A percentile compares a stretch with the other conserved stretches of the same genome.
Conservation (phyloP, 2,888 invertebrate species). For the Formica aserva region DNA sequence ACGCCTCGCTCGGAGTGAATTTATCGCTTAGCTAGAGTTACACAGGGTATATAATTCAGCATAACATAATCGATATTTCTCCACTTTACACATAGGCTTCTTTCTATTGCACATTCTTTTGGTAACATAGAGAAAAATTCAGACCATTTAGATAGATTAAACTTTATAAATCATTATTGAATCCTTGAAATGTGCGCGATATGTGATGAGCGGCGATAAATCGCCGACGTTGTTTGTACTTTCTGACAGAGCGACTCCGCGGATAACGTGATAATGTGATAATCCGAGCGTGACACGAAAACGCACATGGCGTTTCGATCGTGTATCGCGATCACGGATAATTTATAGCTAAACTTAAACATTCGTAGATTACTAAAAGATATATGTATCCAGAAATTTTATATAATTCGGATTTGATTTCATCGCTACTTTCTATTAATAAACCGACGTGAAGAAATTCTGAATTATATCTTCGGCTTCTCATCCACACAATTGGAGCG, state of each 20-base stretch:
- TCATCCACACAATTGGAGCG: not conserved
- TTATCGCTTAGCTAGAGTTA: slow-evolving; percentile 18
- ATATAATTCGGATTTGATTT: not conserved
- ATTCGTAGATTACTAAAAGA: not conserved
- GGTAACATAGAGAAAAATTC: not conserved
- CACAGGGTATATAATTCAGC: not conserved
- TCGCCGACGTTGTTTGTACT: not conserved
- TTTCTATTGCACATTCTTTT: not conserved
- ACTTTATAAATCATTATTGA: slow-evolving; percentile 1
- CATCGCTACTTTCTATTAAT: not conserved
- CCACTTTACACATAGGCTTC: not conserved
- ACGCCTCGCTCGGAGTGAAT: slow-evolving; percentile 24
- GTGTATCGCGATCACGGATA: too few relatives aligned
- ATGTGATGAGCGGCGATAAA: slow-evolving; percentile 13
- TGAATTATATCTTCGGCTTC: not conserved
- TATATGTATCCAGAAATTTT: not conserved
- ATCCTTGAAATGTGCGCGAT: not conserved
- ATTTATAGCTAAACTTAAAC: too few relatives aligned
- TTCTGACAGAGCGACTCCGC: slow-evolving; percentile 11
- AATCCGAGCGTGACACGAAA: not conserved
- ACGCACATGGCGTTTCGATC: not conserved
- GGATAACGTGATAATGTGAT: slow-evolving; percentile 19
- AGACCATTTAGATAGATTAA: not conserved
- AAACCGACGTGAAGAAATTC: not conserved
- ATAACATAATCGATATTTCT: slow-evolving; percentile 1